These are phyloP conservation scores for Neodiprion lecontei DNA, from an alignment of 1,140 invertebrate species.

Conservation along the genomic window DNA sequence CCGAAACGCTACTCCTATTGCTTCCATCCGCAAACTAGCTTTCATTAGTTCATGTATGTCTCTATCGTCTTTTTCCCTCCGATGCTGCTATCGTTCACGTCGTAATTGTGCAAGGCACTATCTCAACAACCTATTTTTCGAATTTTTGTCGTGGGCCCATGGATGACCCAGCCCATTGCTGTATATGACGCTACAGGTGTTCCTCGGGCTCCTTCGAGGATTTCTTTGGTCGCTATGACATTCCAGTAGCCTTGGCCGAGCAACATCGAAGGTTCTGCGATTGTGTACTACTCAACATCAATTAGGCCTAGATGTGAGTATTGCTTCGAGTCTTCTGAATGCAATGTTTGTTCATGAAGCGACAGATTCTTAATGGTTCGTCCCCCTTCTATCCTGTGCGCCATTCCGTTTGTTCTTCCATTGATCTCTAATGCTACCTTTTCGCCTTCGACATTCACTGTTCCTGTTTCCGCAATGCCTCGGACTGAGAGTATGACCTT, in stretches of 20 bases:
- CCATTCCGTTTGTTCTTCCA: background rate
- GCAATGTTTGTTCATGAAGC: constrained; percentile 16
- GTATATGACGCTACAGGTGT: constrained; percentile 20
- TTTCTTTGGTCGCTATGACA: constrained; percentile 11
- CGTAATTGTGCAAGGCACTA: background rate
- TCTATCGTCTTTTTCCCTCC: background rate
- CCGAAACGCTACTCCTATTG: constrained; percentile 17
- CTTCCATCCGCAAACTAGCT: constrained; percentile 21
- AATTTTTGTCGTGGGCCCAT: constrained; percentile 12
- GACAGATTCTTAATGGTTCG: constrained; percentile 16
- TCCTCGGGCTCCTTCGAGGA: background rate
- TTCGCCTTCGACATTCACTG: background rate
- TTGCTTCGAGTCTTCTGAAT: background rate
- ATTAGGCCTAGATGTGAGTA: constrained; percentile 12
- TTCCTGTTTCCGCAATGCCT: constrained; percentile 11
- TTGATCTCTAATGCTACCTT: background rate
- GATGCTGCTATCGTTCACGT: background rate
- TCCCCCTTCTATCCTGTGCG: constrained; percentile 8
- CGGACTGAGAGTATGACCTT: background rate
- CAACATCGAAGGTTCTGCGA: constrained; percentile 21
- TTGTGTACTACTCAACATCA: background rate
- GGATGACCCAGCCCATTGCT: constrained; percentile 26
- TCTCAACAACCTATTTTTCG: background rate
- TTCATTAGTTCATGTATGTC: constrained; percentile 13
- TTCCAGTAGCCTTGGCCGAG: constrained; percentile 33